Evolutionary conservation across 2,113 vertebrate genomes (phyloP).

Genomic region (Indicator indicator): DNA sequence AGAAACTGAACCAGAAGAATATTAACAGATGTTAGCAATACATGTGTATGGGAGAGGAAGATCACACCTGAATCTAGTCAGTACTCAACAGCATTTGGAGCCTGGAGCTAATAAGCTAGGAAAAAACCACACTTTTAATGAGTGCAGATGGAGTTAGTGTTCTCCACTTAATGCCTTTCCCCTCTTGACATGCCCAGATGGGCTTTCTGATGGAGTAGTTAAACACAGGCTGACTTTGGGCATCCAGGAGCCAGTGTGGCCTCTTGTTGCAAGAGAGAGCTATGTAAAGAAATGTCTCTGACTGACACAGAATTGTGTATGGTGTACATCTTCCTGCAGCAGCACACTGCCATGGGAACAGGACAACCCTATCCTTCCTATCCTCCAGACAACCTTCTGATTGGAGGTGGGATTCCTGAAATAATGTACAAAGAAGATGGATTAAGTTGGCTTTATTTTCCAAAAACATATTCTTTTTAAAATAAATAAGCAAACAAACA

Average conservation of each 20-base stretch:
- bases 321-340: neutral
- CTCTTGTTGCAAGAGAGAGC: neutral
- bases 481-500: too few species aligned
- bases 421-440: neutral
- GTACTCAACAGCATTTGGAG: neutral
- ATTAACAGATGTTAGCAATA: conserved; percentile 38
- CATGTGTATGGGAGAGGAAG: conserved; percentile 31
- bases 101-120: neutral
- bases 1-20: conserved; percentile 23
- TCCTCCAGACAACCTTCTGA: neutral
- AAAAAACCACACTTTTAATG: neutral
- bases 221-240: neutral
- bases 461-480: neutral
- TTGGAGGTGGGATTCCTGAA: neutral
- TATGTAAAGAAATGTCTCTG: neutral
- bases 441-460: neutral
- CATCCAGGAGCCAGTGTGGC: neutral
- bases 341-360: neutral
- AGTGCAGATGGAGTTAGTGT: neutral
- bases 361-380: neutral
- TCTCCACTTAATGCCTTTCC: neutral
- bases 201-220: neutral
- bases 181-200: neutral
- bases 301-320: neutral
- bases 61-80: conserved; percentile 52